Percentiles rank a stretch among this genome's conserved stretches.
Conservation (phyloP, 2,797 vertebrate species). For the Toxotes lorentzi region DNA sequence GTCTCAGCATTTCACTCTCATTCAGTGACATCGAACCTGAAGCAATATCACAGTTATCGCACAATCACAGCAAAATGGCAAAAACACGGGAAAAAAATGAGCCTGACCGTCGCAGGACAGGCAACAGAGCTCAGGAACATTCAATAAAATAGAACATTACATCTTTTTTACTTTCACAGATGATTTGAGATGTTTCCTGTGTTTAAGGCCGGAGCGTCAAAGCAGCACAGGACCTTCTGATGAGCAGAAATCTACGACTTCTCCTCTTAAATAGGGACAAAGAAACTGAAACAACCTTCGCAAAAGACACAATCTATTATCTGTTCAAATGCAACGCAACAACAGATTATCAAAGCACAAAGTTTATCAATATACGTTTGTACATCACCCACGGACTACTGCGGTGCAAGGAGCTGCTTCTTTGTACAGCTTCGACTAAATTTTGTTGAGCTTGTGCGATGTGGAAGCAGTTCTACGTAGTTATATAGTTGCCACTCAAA, state of each 20-base stretch:
- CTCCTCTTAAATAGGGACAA: conserved; percentile 36
- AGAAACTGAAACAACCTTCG: neutral
- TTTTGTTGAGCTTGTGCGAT: conserved; percentile 84
- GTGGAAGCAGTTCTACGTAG: conserved; percentile 80
- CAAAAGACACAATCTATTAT: conserved; percentile 32
- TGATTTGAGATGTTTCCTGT: conserved; percentile 1
- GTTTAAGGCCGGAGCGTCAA: neutral
- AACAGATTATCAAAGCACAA: conserved; percentile 71
- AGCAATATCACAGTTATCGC: conserved; percentile 38
- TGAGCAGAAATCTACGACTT: conserved; percentile 10
- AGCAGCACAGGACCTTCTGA: conserved; percentile 20
- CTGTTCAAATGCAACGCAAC: conserved; percentile 79
- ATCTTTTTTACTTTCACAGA: conserved; percentile 3
- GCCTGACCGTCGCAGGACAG: neutral
- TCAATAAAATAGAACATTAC: conserved; percentile 24
- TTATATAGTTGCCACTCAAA: conserved; percentile 33
- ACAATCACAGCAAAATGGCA: conserved; percentile 48
- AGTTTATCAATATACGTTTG: conserved; percentile 63
- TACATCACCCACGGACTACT: conserved; percentile 74
- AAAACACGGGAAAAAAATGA: neutral
- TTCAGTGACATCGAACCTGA: conserved; percentile 35
- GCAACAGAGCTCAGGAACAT: conserved; percentile 41
- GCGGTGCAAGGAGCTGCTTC: conserved; percentile 41
- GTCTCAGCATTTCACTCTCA: conserved; percentile 6
- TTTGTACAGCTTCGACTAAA: conserved; percentile 62